A percentile compares a stretch with the other conserved stretches of the same genome.
Evolutionary conservation across 2,113 vertebrate species (phyloP).

Genomic region (Mesitornis unicolor): DNA sequence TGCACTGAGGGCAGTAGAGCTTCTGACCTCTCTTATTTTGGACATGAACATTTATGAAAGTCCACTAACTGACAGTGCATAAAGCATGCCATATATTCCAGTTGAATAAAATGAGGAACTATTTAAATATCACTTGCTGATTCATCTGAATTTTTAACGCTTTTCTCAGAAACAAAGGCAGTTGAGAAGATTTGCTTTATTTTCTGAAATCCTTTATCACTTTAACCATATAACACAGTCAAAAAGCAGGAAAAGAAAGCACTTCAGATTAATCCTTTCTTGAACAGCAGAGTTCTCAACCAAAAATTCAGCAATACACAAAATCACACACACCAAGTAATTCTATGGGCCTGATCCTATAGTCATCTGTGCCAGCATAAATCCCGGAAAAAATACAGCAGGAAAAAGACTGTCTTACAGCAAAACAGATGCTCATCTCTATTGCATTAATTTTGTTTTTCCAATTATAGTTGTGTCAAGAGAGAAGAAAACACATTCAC

Average conservation of each 20-base stretch:
- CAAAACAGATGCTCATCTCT: not conserved
- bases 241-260: not conserved
- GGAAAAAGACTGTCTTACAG: not conserved
- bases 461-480: not conserved
- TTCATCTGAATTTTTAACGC: conserved; percentile 4
- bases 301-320: not conserved
- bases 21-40: conserved; percentile 6
- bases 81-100: not conserved
- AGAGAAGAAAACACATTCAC: not conserved
- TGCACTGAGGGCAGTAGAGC: accelerated
- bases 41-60: not conserved
- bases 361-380: not conserved
- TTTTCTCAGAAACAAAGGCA: not conserved
- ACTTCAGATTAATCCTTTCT: not conserved
- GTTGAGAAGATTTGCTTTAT: not conserved
- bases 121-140: conserved; percentile 8
- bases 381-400: not conserved
- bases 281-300: not conserved
- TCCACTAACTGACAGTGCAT: not conserved
- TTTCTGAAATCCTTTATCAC: not conserved
- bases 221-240: not conserved
- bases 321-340: not conserved
- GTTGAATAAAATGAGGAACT: not conserved
- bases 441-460: not conserved
- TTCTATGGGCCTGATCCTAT: not conserved